Evolutionary conservation across 2,888 invertebrate genomes (phyloP), one percentile per base, ranked within the genome.

Genomic region (Malthinus flaveolus): DNA sequence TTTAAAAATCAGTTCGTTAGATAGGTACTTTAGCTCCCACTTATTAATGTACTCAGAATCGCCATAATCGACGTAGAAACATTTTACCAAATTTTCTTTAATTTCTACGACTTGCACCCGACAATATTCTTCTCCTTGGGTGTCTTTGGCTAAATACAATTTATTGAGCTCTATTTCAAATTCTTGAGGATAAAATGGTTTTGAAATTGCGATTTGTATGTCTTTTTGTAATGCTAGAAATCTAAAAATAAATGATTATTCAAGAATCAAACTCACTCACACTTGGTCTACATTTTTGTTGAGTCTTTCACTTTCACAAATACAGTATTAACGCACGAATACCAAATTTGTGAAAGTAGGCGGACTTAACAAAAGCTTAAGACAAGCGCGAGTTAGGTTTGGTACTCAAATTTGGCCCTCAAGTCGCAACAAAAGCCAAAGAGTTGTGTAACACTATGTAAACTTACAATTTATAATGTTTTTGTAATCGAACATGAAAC

Each of bases 41-140:
- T 71, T 64, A 0, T 75, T 61, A 0, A 86, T 78, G 0, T 73
- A 70, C 39, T 76, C 76, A 69, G 78, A 81, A 69, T 87, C 86
- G 0, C 87, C 88, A 67, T 84, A 83, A 71, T 88, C 88, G 0
- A 87, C 84, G 69, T 83, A 87, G 68, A 86, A 86, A 62, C 83
- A 83, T 59, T 82, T 78, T 0, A 81, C 80, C 65, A 78, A 79
- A 10, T 69, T 64, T n/a, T 71, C 68, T n/a, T 74, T 69, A 7
- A 79, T 68, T 32, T 76, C 70, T 11, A 79, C 75, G 1, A 85
- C 75, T 60, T 81, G 73, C 3, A 83, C 82, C 47, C 85, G 73
- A 61, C 79, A 79, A 64, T 77, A 83, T 1, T 73, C 72, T 0
- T 64, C 62, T 51, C 81, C 81, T 9, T 79, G 79, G 0, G 81